Base-by-base conservation (phyloP, 2,888 invertebrate species). In the Malacosoma neustria region DNA sequence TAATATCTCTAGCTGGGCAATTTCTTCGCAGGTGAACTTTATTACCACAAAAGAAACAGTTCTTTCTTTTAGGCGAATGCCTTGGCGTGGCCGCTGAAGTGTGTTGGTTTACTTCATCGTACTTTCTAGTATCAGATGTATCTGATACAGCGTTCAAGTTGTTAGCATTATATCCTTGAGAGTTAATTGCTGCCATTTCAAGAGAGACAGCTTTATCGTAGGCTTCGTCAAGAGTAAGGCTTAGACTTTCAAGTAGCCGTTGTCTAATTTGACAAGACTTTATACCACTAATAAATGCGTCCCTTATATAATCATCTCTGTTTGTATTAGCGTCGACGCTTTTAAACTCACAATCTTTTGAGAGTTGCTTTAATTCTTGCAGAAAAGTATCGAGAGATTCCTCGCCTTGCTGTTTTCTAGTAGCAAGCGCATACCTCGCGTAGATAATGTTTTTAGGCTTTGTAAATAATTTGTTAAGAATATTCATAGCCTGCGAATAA, bases 331-430 rank as follows among this genome's bases (percentile, higher is more conserved):
- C 34, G 13, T 4, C 11, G 11, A 34, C 34, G 13, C 11, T 7
- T 34, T 34, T 12, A 34, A 34, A 34, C 3, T 3, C 15, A 34
- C 34, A 34, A 46, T 70, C 33, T 5, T 13, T 33, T 11, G 6
- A 11, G 6, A 33, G 13, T 14, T 4, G 12, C 14, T 33, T 14
- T 33, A 33, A 33, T 13, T 11, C 13, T 33, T n/a, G 59, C 2
- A 72, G 70, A 43, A 14, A 33, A 13, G 13, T 11, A 11, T 5
- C 5, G 13, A 33, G 11, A 11, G 12, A 13, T 33, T 33, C 33
- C 11, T 38, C 32, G 22, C 14, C 30, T 40, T 32, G 13, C 5
- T 37, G 36, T 13, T 32, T 14, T 6, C 29, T 4, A 13, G 33
- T 13, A 13, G 33, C 33, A 3, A 33, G 6, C 22, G 22, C 22